Conservation (phyloP, 2,888 invertebrate species). For the Scaptomyza tumidula region DNA sequence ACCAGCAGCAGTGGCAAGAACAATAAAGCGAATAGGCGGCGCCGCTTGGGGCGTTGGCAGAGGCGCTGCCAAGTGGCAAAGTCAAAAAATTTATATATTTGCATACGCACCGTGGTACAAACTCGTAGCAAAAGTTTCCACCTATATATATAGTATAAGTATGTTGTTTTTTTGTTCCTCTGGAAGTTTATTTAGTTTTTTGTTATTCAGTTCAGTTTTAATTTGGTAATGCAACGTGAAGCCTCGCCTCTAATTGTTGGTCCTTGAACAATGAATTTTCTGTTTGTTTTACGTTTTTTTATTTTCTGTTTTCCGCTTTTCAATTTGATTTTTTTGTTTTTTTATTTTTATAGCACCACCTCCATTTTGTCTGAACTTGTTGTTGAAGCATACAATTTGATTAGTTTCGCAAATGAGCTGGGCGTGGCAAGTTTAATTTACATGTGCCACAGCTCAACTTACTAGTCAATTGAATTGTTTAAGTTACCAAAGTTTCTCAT, state of each 20-base stretch:
- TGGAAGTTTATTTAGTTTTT: slow-evolving; percentile 61
- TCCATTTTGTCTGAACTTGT: slow-evolving; percentile 37
- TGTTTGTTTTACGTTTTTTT: slow-evolving; percentile 6
- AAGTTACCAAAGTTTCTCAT: slow-evolving; percentile 1
- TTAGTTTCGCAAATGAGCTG: slow-evolving; percentile 66
- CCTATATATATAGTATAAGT: slow-evolving; percentile 21
- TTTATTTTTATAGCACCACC: slow-evolving; percentile 28
- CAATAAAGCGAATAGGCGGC: slow-evolving; percentile 30
- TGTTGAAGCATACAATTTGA: slow-evolving; percentile 56
- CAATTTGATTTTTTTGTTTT: neutral
- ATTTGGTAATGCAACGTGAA: slow-evolving; percentile 71
- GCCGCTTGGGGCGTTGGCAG: slow-evolving; percentile 17
- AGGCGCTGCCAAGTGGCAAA: slow-evolving; percentile 60
- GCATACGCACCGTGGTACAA: slow-evolving; percentile 69
- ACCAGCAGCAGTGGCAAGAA: slow-evolving; percentile 29
- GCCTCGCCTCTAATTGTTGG: slow-evolving; percentile 60
- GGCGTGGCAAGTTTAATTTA: slow-evolving; percentile 59
- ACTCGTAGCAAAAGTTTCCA: slow-evolving; percentile 44
- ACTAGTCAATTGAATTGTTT: slow-evolving; percentile 41
- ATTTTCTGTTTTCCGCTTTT: no score
- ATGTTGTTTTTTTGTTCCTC: slow-evolving; percentile 21
- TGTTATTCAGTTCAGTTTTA: slow-evolving; percentile 65
- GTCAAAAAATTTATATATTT: slow-evolving; percentile 57
- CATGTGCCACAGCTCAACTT: slow-evolving; percentile 44
- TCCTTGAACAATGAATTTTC: slow-evolving; percentile 59